A percentile compares a stretch with the other conserved stretches of the same genome.
These are phyloP conservation scores for Euplexia lucipara DNA, from an alignment of 2,888 invertebrate species.

Conservation along the genomic window DNA sequence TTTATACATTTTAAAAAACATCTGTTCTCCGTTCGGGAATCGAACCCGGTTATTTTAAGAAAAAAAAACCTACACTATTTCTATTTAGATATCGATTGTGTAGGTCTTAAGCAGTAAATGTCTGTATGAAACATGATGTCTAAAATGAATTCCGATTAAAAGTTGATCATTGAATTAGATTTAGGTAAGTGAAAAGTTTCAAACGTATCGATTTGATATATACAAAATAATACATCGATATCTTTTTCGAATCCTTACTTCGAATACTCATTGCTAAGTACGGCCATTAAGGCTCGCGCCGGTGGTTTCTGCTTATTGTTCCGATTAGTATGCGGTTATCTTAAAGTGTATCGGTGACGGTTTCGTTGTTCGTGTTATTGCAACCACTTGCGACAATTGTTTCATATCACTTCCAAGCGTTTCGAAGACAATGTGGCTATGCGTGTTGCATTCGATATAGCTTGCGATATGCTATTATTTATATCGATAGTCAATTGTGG, in stretches of 20 bases:
- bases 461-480: constrained; percentile 40
- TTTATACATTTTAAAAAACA: too few relatives aligned
- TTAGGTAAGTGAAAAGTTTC: too few relatives aligned
- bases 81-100: too few relatives aligned
- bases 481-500: constrained; percentile 27
- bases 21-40: too few relatives aligned
- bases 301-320: constrained; percentile 56
- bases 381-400: constrained; percentile 53
- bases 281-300: constrained; percentile 26
- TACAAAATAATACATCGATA: background rate
- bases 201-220: background rate
- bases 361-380: constrained; percentile 43
- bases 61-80: too few relatives aligned
- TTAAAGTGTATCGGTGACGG: constrained; percentile 52
- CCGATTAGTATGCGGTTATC: constrained; percentile 63
- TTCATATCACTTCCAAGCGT: constrained; percentile 48
- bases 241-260: constrained; percentile 14
- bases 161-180: too few relatives aligned
- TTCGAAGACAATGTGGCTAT: constrained; percentile 46
- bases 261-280: constrained; percentile 46
- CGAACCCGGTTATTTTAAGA: too few relatives aligned
- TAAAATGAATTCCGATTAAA: too few relatives aligned
- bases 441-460: constrained; percentile 39
- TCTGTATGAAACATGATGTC: too few relatives aligned
- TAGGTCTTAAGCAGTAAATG: too few relatives aligned